Conservation (phyloP, 2,888 invertebrate species). For the Ectropis crepuscularia region DNA sequence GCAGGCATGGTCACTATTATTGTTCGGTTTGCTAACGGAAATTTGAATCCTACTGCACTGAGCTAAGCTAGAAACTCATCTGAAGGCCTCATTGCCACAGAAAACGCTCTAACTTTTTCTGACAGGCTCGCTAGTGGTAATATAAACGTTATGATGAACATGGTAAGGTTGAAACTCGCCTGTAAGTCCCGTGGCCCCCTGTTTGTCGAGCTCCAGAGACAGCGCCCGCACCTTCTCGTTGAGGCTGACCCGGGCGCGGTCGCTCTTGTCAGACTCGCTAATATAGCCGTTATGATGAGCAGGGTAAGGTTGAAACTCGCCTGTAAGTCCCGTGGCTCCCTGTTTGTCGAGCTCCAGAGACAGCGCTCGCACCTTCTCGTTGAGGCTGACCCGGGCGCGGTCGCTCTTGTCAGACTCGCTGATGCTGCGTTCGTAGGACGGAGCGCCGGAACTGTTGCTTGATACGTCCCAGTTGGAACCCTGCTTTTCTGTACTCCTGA, state of each 20-base stretch:
- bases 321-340: constrained; percentile 60
- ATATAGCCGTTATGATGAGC: background rate
- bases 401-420: constrained; percentile 76
- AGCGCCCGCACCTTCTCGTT: background rate
- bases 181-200: background rate
- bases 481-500: constrained; percentile 55
- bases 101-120: no score
- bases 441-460: constrained; percentile 60
- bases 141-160: background rate
- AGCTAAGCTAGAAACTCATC: background rate
- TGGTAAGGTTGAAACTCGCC: constrained; percentile 1
- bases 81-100: background rate
- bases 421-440: constrained; percentile 84
- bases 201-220: background rate
- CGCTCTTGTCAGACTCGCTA: background rate
- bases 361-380: constrained; percentile 87
- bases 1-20: no score
- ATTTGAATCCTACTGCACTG: no score
- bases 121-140: background rate
- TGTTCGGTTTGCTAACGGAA: no score
- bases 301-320: constrained; percentile 41
- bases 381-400: constrained; percentile 52
- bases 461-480: constrained; percentile 79
- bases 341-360: constrained; percentile 89
- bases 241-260: background rate